Conservation (phyloP, 2,797 vertebrate genomes). For the Steatocranus sp. region DNA sequence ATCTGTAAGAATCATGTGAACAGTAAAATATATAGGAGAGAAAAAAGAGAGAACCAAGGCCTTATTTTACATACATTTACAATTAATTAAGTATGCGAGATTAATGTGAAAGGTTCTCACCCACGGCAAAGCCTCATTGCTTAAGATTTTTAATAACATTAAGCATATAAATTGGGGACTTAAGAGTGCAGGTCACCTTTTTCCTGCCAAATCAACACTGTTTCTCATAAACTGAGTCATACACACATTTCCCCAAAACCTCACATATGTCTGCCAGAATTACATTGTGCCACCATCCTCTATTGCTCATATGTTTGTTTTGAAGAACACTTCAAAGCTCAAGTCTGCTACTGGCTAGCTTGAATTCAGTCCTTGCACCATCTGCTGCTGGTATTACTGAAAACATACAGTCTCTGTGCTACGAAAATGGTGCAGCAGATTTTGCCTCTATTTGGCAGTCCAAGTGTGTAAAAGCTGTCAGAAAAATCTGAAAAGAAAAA, state of each 20-base stretch:
- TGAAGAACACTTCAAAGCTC: constrained; percentile 27
- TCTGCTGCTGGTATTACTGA: constrained; percentile 20
- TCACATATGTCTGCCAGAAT: not conserved
- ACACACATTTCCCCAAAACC: not conserved
- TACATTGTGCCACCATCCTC: constrained; percentile 1
- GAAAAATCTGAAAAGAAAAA: not conserved
- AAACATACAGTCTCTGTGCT: not conserved
- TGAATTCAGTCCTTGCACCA: constrained; percentile 10
- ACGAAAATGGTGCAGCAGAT: not conserved
- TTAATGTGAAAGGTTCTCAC: not conserved
- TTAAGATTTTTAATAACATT: not conserved
- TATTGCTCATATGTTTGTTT: constrained; percentile 25
- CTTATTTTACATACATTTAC: not conserved
- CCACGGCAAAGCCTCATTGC: not conserved
- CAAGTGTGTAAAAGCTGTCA: not conserved
- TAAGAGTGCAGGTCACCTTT: not conserved
- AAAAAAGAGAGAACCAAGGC: not conserved
- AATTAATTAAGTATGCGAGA: not conserved
- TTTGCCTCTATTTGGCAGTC: not conserved
- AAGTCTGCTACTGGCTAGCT: not conserved
- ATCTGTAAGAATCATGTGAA: not conserved
- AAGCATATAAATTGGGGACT: not conserved
- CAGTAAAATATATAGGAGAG: not conserved
- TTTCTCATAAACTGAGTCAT: not conserved
- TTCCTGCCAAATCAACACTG: not conserved